Base-by-base conservation (phyloP, 2,113 vertebrate species). In the Callocephalon fimbriatum region DNA sequence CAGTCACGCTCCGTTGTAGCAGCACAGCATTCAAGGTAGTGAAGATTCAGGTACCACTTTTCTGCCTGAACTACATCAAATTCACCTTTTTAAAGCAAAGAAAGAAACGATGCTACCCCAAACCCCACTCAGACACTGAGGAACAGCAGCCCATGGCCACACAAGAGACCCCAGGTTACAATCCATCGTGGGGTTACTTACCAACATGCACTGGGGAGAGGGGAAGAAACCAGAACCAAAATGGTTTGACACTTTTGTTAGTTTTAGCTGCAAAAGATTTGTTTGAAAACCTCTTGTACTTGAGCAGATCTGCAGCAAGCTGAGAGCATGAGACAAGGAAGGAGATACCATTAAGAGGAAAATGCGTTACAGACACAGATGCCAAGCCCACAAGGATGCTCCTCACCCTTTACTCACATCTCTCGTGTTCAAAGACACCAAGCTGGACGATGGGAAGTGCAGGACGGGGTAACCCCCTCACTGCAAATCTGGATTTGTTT, bases 181-280 rank as follows among this genome's bases (percentile, higher is more conserved):
- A 62, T 32, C 67, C 35, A 2, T 1, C 2, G 0, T 7, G 54
- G 50, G 21, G 8, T 21, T 16, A 22, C 67, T 63, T 14, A 50
- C 58, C 47, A 26, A 21, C 16, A 4, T 0, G 25, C n/a, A 4
- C 27, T 3, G 7, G 42, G 44, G 35, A 68, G 27, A 73, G 53
- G 31, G 50, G 35, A 22, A 54, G 44, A 61, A 80, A 51, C 51
- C 4, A 20, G 53, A 76, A 67, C 38, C 47, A 62, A 45, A 50
- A 58, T 8, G 0, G 0, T 17, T 9, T 13, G 3, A 50, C 29
- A 10, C 16, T 25, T 65, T 51, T 14, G 8, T 15, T 38, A 26
- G n/a, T 31, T 74, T 25, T 27, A 75, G 35, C 61, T 35, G 54
- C 25, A 26, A 88, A 80, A 13, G 20, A 11, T 44, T 44, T 31